Base-by-base conservation (phyloP, 1,140 invertebrate genomes). In the Colletes latitarsis region DNA sequence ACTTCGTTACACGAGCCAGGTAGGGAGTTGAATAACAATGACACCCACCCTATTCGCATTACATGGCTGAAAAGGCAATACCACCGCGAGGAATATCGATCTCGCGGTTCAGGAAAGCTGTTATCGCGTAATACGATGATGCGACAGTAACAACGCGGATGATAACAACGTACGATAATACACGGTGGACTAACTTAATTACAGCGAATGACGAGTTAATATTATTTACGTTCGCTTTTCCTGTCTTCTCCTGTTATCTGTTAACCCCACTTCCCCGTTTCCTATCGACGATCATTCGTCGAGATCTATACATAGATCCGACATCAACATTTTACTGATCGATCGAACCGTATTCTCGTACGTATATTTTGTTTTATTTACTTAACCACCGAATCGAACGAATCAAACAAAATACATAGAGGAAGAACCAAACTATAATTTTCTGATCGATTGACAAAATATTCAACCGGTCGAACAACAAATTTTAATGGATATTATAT, bases 71-170 rank as follows among this genome's bases (percentile, higher is more conserved):
- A 63, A 63, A 63, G 8, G 30, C 60, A 41, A 17, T 63, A 63
- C 21, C 60, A 30, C 15, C 15, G n/a, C 63, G 63, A 41, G 17
- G 14, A 46, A 46, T 66, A 66, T 66, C 63, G 63, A 66, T 66
- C 63, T 46, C 3, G 6, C 63, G 17, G 9, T 12, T 17, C 4
- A 66, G 41, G 41, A 62, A 62, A n/a, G 17, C 58, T 30, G 58
- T 19, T 66, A 15, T 46, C 41, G 17, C 43, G 39, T 66, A 66
- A 66, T 66, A 17, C 41, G 63, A 66, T 46, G 41, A 46, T 19
- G n/a, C 8, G 30, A 43, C 5, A 4, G 39, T 15, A 64, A 64
- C 62, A 19, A 66, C 60, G 15, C 15, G 17, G 8, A 39, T 10
- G 41, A 46, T 46, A 46, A 66, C 46, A 68, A 68, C 19, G 19